Base-by-base conservation (phyloP, 2,888 invertebrate species). In the Ophion obscuratus region DNA sequence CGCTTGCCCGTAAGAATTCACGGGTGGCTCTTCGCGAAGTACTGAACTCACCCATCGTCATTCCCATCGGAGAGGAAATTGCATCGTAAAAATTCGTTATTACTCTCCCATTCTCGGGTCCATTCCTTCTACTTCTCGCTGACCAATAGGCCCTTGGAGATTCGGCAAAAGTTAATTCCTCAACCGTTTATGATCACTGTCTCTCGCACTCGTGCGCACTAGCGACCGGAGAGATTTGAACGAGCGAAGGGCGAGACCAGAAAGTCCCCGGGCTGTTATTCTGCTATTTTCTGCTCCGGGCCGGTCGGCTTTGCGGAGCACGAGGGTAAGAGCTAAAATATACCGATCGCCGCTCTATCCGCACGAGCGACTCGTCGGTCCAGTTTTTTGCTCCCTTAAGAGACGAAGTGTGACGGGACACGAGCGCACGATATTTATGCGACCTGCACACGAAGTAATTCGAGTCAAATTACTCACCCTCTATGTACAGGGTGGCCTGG, bases 321-420 rank as follows among this genome's bases (percentile, higher is more conserved):
- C 47, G 78, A 67, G 82, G 75, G 57, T 75, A 83, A 83, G 78
- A 79, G 79, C 76, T 76, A 76, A 83, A 84, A 84, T 84, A 76
- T 75, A 84, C 81, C 62, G 64, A 40, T 71, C 73, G 53, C 77
- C 61, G 73, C 31, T 2, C 75, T 67, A 76, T 53, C 6, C 81
- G 83, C 82, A 76, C 73, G 83, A 74, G 67, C 78, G 59, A 83
- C 87, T 83, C 57, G 88, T 83, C 85, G 76, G 82, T 87, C 81
- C 86, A 89, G 82, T 88, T 91, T 90, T 90, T 91, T 88, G 81
- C 84, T 66, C 71, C 64, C 27, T 31, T 20, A 24, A 75, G 75
- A 81, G 44, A 40, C 76, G 62, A 75, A 70, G 36, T 57, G 75
- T 62, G 68, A 20, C 36, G 31, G 61, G 31, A 67, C 78, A 61